Conservation (phyloP, 23 tunicate species). For the Aplidium turbinatum region DNA sequence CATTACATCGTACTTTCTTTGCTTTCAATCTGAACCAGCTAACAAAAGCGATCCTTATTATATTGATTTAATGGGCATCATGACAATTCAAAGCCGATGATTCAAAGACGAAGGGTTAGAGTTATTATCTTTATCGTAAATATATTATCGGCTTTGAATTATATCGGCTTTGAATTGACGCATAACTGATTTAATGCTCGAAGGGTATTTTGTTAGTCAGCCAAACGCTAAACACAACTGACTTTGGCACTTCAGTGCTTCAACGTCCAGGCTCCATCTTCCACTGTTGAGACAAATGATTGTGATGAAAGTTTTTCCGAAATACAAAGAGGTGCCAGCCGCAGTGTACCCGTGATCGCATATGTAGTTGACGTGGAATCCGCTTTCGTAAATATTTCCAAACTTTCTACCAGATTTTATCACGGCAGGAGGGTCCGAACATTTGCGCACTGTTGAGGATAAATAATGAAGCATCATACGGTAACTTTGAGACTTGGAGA, state of each 20-base stretch:
- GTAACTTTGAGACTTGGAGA: not conserved
- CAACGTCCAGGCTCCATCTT: slow-evolving; percentile 49
- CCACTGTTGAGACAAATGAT: slow-evolving; percentile 38
- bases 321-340: slow-evolving; percentile 26
- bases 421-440: slow-evolving; percentile 45
- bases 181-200: no score
- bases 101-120: no score
- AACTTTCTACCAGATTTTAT: slow-evolving; percentile 51
- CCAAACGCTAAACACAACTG: not conserved
- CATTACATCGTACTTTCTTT: no score
- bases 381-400: slow-evolving; percentile 62
- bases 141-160: no score
- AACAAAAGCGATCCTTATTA: no score
- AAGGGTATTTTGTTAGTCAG: not conserved
- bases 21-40: no score
- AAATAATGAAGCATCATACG: not conserved
- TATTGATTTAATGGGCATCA: no score
- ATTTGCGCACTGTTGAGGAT: slow-evolving; percentile 13
- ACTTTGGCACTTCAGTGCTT: slow-evolving; percentile 50
- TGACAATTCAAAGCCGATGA: no score
- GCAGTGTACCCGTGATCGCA: slow-evolving; percentile 50
- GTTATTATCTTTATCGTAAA: no score
- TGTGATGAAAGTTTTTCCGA: slow-evolving; percentile 23
- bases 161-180: no score
- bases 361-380: slow-evolving; percentile 45